Evolutionary conservation across 2,797 vertebrate species (phyloP).

Genomic region (Megaceryle alcyon): DNA sequence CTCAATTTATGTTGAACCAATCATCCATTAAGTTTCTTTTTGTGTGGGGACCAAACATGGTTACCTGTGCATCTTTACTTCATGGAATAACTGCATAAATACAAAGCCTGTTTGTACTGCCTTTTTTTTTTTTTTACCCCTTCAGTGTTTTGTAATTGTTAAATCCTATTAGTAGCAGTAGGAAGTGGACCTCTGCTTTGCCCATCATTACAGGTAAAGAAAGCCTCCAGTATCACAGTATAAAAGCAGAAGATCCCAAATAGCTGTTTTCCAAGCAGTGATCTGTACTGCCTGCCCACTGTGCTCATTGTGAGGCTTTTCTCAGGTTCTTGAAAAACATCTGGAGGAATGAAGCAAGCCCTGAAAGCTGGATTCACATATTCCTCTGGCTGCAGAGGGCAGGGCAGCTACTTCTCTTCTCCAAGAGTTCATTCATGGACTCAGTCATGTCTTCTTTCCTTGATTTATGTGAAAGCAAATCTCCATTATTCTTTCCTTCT

Average conservation of each 20-base stretch:
- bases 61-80: not conserved
- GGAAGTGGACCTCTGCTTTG: not conserved
- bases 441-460: not conserved
- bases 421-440: not conserved
- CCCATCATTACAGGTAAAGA: not conserved
- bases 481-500: not conserved
- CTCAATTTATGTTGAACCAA: not conserved
- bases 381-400: not conserved
- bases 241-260: not conserved
- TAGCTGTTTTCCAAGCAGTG: not conserved
- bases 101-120: not conserved
- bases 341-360: not conserved
- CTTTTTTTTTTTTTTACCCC: not conserved
- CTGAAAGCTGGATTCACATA: not conserved
- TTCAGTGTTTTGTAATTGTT: not conserved
- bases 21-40: not conserved
- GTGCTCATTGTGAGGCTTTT: not conserved
- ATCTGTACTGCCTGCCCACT: not conserved
- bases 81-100: not conserved
- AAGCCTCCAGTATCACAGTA: not conserved
- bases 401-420: not conserved
- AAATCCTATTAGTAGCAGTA: not conserved
- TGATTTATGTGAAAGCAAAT: not conserved
- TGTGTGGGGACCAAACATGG: not conserved
- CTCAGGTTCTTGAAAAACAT: not conserved